Percentiles rank a stretch among this genome's conserved stretches.
Evolutionary conservation across 2,888 invertebrate species (phyloP).

Genomic region (Andrena camellia): DNA sequence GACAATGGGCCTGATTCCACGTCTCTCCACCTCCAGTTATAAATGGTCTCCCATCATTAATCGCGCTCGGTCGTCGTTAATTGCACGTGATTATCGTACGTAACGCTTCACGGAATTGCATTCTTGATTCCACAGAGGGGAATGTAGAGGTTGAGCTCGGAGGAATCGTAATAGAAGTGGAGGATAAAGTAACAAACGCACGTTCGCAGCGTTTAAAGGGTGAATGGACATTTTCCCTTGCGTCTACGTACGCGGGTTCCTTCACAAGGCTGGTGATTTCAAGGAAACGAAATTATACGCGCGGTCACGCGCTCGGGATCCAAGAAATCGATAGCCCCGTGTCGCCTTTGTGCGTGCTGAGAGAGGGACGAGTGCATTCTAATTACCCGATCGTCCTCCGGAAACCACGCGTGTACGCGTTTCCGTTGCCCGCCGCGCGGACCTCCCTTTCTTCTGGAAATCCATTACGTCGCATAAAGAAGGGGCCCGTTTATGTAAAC

Average conservation of each 20-base stretch:
- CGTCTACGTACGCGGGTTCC: not conserved
- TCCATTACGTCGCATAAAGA: not conserved
- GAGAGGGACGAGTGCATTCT: constrained; percentile 42
- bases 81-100: not conserved
- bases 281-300: constrained; percentile 17
- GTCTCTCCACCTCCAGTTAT: constrained; percentile 22
- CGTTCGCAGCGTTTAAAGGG: not conserved
- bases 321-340: constrained; percentile 40
- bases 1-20: constrained; percentile 48
- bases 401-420: constrained; percentile 26
- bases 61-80: not conserved
- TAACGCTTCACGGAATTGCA: not conserved
- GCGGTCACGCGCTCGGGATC: constrained; percentile 36
- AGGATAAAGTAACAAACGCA: not conserved
- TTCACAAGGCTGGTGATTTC: not conserved
- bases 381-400: constrained; percentile 35
- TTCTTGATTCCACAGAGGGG: not conserved
- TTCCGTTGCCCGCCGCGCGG: constrained; percentile 6
- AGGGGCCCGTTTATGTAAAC: not conserved
- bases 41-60: constrained; percentile 21
- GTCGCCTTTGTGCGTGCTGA: constrained; percentile 23
- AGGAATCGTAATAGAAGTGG: not conserved
- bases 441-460: not conserved
- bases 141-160: not conserved
- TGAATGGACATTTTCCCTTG: not conserved